These are phyloP conservation scores for Tinea trinotella DNA, from an alignment of 2,888 invertebrate species.

Conservation along the genomic window DNA sequence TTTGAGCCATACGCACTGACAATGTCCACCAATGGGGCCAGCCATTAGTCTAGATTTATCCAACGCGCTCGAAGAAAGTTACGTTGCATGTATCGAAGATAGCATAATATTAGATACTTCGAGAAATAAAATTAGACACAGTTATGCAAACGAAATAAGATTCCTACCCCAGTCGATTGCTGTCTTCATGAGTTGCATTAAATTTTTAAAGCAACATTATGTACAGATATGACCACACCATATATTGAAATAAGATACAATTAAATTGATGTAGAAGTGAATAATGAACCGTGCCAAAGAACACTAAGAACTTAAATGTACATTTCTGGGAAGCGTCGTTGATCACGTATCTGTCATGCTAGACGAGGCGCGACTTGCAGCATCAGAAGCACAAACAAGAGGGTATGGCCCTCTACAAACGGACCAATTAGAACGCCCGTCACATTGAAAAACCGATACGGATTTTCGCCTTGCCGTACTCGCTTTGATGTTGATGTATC, in stretches of 20 bases:
- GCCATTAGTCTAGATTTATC: constrained; percentile 11
- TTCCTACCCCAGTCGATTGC: not conserved
- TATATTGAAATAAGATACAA: no score
- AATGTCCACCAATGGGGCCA: constrained; percentile 1
- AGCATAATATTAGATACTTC: constrained; percentile 7
- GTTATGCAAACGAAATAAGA: not conserved
- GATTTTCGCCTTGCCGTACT: constrained; percentile 28
- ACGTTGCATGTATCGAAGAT: constrained; percentile 2
- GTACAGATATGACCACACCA: no score
- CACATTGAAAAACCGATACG: constrained; percentile 40
- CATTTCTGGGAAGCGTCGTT: constrained; percentile 25
- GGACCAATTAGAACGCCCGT: constrained; percentile 55
- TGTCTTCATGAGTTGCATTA: no score
- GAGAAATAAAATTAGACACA: not conserved
- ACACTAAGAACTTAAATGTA: not conserved
- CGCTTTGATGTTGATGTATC: constrained; percentile 42
- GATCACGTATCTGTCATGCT: constrained; percentile 23
- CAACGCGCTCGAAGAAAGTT: constrained; percentile 3
- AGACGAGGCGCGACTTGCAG: constrained; percentile 23
- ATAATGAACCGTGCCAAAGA: not conserved
- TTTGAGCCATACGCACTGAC: not conserved
- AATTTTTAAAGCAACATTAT: no score
- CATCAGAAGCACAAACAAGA: constrained; percentile 18
- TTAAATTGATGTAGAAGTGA: no score
- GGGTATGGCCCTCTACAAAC: constrained; percentile 40